Evolutionary conservation across 2,888 invertebrate species (phyloP), one percentile per base, ranked within the genome.

Genomic region (Achlya flavicornis): DNA sequence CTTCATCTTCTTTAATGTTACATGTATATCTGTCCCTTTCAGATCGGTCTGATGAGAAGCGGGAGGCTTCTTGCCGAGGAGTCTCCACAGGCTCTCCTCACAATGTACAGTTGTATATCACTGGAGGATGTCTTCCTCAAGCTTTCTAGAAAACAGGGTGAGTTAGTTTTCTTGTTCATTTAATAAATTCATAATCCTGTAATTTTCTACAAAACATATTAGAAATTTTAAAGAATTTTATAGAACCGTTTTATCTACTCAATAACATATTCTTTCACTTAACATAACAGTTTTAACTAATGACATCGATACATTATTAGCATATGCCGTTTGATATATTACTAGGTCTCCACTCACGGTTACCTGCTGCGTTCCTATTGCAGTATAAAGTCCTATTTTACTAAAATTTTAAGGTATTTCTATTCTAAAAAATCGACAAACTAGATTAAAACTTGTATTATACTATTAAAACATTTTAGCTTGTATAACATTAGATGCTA

Each of bases 11-110:
- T 26, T 26, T 26, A 26, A 26, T 26, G 1, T 26, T 43, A 43
- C 14, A 14, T 14, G 12, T 2, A 46, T 46, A 2, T 7, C 1
- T n/a, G n/a, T 46, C 4, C 10, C 1, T 74, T 78, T 1, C 88
- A 98, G 98, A 98, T 99, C 85, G 99, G 98, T 67, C 92, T 99
- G 75, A 99, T 99, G 98, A 94, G 99, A 70, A 97, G 97, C 83
- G 99, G 99, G 0, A 95, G 97, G 63, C 94, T 99, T 61, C 90
- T 99, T 77, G 98, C 98, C 0, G 98, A 99, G 92, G 97, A 98
- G 87, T 97, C 92, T 0, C 98, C 98, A 0, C 96, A 97, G 72
- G 96, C 96, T 14, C 94, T 98, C 58, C 94, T 99, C 61, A 95
- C 96, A 61, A 96, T 97, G 95, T 98, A 98, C 93, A 96, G 95